Evolutionary conservation across 2,888 invertebrate genomes (phyloP).

Genomic region (Plagiodera versicolora): DNA sequence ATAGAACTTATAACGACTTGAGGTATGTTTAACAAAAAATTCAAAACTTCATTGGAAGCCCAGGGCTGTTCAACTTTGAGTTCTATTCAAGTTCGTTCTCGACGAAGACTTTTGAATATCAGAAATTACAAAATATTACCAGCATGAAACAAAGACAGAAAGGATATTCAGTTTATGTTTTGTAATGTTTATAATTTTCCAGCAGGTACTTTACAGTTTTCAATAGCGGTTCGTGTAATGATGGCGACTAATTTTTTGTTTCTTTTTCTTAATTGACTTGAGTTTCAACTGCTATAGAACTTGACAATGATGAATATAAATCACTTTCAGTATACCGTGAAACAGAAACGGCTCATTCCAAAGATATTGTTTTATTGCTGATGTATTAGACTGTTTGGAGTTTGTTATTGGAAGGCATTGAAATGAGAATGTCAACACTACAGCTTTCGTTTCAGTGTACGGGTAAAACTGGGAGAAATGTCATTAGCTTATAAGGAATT

Average conservation of each 20-base stretch:
- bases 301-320: slow-evolving; percentile 17
- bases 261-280: slow-evolving; percentile 20
- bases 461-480: too few species aligned
- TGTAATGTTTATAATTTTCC: slow-evolving; percentile 28
- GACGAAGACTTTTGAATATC: slow-evolving; percentile 32
- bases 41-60: slow-evolving; percentile 25
- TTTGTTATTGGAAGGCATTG: too few species aligned
- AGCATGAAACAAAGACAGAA: slow-evolving; percentile 35
- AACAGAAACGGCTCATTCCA: background rate
- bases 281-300: too few species aligned
- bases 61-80: slow-evolving; percentile 27
- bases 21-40: background rate
- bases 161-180: slow-evolving; percentile 33
- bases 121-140: slow-evolving; percentile 33
- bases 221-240: slow-evolving; percentile 16
- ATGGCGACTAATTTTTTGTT: slow-evolving; percentile 9
- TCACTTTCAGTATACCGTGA: background rate
- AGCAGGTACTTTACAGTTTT: slow-evolving; percentile 20
- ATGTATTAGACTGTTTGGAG: too few species aligned
- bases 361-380: background rate
- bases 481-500: too few species aligned
- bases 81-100: slow-evolving; percentile 32
- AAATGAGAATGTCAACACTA: too few species aligned
- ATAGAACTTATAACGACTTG: background rate
- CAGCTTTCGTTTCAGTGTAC: too few species aligned